A percentile compares a stretch with the other conserved stretches of the same genome.
phyloP scores from a whole-genome alignment of 2,113 vertebrate species.

The Rhea americana region DNA sequence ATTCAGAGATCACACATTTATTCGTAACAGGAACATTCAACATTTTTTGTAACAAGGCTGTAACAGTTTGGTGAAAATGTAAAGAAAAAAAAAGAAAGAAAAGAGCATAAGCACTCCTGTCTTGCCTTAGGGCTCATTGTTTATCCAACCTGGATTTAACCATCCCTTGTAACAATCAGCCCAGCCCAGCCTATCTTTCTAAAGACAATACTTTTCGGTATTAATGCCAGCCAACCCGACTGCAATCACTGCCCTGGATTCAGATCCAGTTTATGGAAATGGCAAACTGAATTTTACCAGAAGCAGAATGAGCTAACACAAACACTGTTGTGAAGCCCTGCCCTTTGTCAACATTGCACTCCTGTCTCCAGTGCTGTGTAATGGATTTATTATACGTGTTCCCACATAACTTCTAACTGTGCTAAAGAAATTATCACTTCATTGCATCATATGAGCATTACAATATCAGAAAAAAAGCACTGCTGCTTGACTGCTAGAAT shows the following conservation, averaged over 20 bases:
- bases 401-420: slow-evolving; percentile 49
- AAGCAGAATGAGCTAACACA: slow-evolving; percentile 61
- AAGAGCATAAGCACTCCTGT: slow-evolving; percentile 10
- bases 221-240: slow-evolving; percentile 6
- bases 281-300: slow-evolving; percentile 39
- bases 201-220: slow-evolving; percentile 6
- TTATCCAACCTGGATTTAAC: slow-evolving; percentile 51
- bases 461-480: neutral
- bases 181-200: slow-evolving; percentile 24
- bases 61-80: slow-evolving; percentile 19
- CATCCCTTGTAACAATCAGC: slow-evolving; percentile 23
- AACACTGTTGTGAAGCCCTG: slow-evolving; percentile 59
- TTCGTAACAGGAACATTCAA: neutral
- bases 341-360: slow-evolving; percentile 72
- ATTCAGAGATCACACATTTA: neutral
- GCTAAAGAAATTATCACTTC: neutral
- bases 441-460: neutral
- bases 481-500: neutral
- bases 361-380: slow-evolving; percentile 32
- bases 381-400: slow-evolving; percentile 57
- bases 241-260: slow-evolving; percentile 51
- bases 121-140: slow-evolving; percentile 40
- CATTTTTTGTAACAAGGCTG: neutral
- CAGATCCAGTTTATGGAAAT: slow-evolving; percentile 41
- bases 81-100: slow-evolving; percentile 8